These are phyloP conservation scores for Diadema setosum DNA, from an alignment of 35 echinoderm and acorn worm species.

Conservation along the genomic window DNA sequence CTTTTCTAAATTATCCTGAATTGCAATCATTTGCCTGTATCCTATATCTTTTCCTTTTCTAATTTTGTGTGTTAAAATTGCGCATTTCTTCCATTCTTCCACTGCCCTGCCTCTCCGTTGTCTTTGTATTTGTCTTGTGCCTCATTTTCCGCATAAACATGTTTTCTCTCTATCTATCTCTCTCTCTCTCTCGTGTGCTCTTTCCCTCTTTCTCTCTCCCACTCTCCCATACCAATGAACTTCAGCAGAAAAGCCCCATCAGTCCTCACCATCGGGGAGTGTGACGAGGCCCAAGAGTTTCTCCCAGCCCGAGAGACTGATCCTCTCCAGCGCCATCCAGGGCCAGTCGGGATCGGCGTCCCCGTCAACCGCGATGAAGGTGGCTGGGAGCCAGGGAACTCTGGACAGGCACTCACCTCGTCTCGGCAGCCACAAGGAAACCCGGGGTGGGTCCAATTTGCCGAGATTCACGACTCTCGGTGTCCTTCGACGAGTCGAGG, in stretches of 20 bases:
- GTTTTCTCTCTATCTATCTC: not conserved
- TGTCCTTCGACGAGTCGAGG: too few species aligned
- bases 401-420: not conserved
- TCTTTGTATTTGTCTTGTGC: not conserved
- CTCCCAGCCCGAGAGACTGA: constrained; percentile 12
- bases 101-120: not conserved
- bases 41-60: too few species aligned
- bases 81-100: not conserved
- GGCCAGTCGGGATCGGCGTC: not conserved
- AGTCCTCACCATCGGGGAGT: not conserved
- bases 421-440: not conserved
- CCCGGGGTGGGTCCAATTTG: not conserved
- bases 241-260: not conserved
- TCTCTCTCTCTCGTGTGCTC: not conserved
- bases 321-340: not conserved
- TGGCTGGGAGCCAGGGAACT: not conserved
- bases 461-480: not conserved
- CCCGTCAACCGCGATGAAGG: not conserved
- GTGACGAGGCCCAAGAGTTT: not conserved
- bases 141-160: not conserved
- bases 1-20: too few species aligned
- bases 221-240: not conserved
- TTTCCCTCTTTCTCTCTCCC: not conserved
- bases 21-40: too few species aligned
- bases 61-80: not conserved